Evolutionary conservation across 2,888 invertebrate species (phyloP), one percentile per base, ranked within the genome.

Genomic region (Lampropteryx suffumata): DNA sequence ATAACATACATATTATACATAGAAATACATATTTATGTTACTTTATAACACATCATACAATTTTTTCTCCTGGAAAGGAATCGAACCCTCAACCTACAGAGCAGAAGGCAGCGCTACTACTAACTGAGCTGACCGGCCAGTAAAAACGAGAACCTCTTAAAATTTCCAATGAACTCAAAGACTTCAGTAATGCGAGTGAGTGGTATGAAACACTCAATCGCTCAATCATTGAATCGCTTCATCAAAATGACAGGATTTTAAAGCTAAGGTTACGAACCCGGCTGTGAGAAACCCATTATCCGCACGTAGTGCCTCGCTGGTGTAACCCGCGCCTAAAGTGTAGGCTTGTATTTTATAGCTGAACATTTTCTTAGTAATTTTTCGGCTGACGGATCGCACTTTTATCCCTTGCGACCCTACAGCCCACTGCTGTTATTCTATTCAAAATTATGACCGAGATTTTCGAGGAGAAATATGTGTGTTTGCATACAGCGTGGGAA

Each of bases 311-410:
- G n/a, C n/a, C n/a, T 28, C 35, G 34, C 28, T 30, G 26, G 33
- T 39, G 28, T 40, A n/a, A 17, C 10, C 21, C 37, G 21, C 39
- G 8, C 29, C 42, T 29, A 46, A 40, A 49, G 37, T 44, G 33
- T 21, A 14, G 45, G 48, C 57, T 66, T 64, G 62, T 63, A 60
- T 67, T 69, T 70, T 71, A 69, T 64, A 57, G 55, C 60, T 14
- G 37, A 58, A 64, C 61, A 66, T 56, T 57, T 57, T 59, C 52
- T 51, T 41, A 54, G 65, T 69, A 65, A 72, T 69, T 72, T 71
- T 69, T 69, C 69, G 67, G 58, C 44, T 71, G 75, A 71, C 61
- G 64, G 59, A 66, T 68, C 63, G 42, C 59, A 53, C 55, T 57
- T 50, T 50, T 41, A 41, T 41, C 50, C 48, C 44, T 47, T 42